Evolutionary conservation across 2,113 vertebrate genomes (phyloP).

Genomic region (Notiomystis cincta): DNA sequence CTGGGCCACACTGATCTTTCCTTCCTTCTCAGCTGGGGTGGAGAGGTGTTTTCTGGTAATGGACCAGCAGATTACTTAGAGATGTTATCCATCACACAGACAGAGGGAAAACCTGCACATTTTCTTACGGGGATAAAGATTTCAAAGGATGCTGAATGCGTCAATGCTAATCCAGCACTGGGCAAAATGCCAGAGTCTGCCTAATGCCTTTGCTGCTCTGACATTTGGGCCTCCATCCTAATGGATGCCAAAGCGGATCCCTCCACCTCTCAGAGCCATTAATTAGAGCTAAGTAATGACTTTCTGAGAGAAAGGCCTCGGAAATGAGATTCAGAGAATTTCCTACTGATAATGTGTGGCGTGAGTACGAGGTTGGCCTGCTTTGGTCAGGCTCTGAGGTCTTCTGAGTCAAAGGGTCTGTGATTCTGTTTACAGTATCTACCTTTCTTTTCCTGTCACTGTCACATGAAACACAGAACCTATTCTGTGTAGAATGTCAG

Average conservation of each 20-base stretch:
- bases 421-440: background rate
- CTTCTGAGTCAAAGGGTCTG: background rate
- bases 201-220: constrained; percentile 26
- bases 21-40: background rate
- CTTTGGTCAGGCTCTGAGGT: background rate
- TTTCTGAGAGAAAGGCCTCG: constrained; percentile 33
- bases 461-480: background rate
- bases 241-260: constrained; percentile 42
- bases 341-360: background rate
- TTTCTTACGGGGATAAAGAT: constrained; percentile 9
- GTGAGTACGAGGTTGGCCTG: background rate
- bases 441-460: background rate
- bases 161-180: background rate
- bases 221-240: constrained; percentile 44
- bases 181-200: constrained; percentile 28
- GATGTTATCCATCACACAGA: background rate
- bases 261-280: constrained; percentile 34
- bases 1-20: background rate
- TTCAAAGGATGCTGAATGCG: background rate
- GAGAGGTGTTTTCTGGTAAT: background rate
- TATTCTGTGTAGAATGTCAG: background rate
- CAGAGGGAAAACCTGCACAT: background rate
- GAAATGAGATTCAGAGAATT: constrained; percentile 57
- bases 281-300: constrained; percentile 61
- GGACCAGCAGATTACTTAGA: background rate